Percentiles rank a stretch among this genome's conserved stretches.
These are phyloP conservation scores for Subanguina moxae DNA, from an alignment of 1,140 invertebrate genomes.

Conservation along the genomic window DNA sequence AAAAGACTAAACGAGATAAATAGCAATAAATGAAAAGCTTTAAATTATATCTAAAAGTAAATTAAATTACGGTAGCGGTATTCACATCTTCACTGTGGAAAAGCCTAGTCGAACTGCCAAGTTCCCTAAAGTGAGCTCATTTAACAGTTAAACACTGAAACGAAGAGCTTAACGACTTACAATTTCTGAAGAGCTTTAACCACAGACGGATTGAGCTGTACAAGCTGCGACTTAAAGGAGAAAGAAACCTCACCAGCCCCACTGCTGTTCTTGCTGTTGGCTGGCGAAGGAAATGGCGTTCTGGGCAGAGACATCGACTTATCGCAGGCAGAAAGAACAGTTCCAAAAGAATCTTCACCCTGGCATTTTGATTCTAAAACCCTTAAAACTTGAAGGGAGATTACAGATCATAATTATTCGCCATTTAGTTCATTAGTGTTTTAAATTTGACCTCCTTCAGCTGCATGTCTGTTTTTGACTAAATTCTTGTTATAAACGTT, in stretches of 20 bases:
- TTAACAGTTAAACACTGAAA: neutral
- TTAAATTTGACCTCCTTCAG: no score
- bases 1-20: no score
- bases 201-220: neutral
- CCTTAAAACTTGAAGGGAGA: no score
- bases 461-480: no score
- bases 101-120: no score
- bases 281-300: neutral
- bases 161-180: neutral
- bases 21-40: no score
- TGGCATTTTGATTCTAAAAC: neutral
- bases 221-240: neutral
- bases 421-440: neutral
- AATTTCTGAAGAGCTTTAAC: neutral
- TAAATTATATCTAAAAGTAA: no score
- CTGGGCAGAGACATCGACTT: neutral
- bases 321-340: neutral
- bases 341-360: neutral
- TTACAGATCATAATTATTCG: neutral
- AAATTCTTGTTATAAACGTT: no score
- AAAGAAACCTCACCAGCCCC: neutral
- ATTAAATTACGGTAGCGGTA: no score
- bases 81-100: no score
- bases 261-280: neutral
- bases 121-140: no score